Evolutionary conservation across 2,888 invertebrate species (phyloP).

Genomic region (Strigamia transsilvanica): DNA sequence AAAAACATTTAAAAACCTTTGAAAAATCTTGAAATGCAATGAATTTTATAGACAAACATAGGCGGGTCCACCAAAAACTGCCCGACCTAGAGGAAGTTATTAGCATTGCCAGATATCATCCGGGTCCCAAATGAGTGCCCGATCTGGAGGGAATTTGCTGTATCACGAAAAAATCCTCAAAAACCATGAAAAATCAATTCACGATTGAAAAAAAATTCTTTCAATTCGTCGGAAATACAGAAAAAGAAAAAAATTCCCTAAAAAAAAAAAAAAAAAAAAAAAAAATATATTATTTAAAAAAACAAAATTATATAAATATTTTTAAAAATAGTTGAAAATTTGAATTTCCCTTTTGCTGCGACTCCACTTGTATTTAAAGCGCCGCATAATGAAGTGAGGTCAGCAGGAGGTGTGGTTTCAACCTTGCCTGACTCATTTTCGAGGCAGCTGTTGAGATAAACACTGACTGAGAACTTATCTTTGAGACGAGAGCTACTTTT

Average conservation of each 20-base stretch:
- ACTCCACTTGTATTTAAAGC: slow-evolving; percentile 32
- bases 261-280: background rate
- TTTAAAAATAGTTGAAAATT: background rate
- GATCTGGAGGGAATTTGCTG: too few relatives aligned
- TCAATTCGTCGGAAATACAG: too few relatives aligned
- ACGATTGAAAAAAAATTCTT: too few relatives aligned
- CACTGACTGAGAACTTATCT: slow-evolving; percentile 49
- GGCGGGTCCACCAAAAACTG: too few relatives aligned
- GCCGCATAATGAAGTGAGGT: slow-evolving; percentile 44
- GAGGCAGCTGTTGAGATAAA: slow-evolving; percentile 49
- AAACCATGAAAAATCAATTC: too few relatives aligned
- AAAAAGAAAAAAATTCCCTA: background rate
- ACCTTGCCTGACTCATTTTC: slow-evolving; percentile 47
- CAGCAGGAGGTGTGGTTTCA: slow-evolving; percentile 49
- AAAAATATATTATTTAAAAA: background rate
- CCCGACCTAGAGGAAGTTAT: too few relatives aligned
- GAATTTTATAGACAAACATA: too few relatives aligned
- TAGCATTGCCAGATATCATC: too few relatives aligned
- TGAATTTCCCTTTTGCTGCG: background rate
- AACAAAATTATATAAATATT: background rate
- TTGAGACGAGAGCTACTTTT: background rate
- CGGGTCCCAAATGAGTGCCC: too few relatives aligned
- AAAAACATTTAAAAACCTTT: background rate
- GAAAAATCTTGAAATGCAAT: too few relatives aligned
- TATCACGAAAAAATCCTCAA: too few relatives aligned